Conservation (phyloP, 2,888 invertebrate species). For the Nineta flava region DNA sequence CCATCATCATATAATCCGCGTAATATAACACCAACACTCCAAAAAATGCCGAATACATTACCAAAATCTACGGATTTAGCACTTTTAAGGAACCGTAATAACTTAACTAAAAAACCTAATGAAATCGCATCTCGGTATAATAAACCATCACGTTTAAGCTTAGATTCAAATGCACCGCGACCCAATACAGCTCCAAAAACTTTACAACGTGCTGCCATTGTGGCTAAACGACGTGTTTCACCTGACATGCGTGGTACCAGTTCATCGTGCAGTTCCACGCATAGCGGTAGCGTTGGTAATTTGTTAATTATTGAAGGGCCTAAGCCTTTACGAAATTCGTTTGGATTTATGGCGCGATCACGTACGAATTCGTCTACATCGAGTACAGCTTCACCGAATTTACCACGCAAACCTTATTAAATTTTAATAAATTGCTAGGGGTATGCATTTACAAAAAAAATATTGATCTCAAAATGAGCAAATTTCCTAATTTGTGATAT, state of each 20-base stretch:
- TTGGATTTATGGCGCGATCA: background rate
- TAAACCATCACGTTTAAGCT: background rate
- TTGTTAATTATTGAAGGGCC: background rate
- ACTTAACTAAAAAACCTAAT: background rate
- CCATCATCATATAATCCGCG: background rate
- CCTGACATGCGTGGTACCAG: background rate
- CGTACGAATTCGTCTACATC: background rate
- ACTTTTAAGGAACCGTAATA: background rate
- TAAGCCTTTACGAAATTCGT: background rate
- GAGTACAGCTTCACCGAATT: background rate
- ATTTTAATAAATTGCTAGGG: background rate
- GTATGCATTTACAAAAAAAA: too few relatives aligned
- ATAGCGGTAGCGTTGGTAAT: background rate
- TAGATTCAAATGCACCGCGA: background rate
- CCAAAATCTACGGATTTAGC: background rate
- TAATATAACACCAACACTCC: background rate
- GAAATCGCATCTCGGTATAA: background rate
- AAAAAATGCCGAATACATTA: background rate
- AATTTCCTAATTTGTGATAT: too few relatives aligned
- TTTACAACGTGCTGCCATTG: background rate
- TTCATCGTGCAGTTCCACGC: background rate
- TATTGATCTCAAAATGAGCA: too few relatives aligned
- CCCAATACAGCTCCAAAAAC: background rate
- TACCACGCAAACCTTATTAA: background rate
- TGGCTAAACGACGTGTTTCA: background rate